Conservation (phyloP, 2,113 vertebrate species). For the Coryphaenoides rupestris region DNA sequence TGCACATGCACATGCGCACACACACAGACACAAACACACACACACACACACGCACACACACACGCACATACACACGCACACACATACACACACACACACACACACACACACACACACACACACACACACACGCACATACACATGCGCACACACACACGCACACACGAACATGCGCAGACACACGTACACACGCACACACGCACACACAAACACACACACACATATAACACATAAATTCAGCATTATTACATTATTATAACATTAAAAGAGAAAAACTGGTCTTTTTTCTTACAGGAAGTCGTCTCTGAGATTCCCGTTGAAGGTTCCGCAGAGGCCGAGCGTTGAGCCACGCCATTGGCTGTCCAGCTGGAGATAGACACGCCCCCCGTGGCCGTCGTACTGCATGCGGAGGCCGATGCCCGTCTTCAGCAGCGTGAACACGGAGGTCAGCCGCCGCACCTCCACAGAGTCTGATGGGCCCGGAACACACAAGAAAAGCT, state of each 20-base stretch:
- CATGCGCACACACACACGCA: too few species aligned
- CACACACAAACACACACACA: too few species aligned
- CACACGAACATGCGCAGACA: too few species aligned
- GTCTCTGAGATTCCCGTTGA: constrained; percentile 94
- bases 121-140: too few species aligned
- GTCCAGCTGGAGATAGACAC: constrained; percentile 87
- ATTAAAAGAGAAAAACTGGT: too few species aligned
- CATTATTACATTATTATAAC: too few species aligned
- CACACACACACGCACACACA: too few species aligned
- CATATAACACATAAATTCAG: too few species aligned
- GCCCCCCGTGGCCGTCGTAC: constrained; percentile 85
- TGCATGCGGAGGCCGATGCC: constrained; percentile 85
- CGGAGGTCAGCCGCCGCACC: constrained; percentile 85
- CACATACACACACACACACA: too few species aligned
- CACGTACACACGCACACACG: too few species aligned
- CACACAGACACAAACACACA: background rate
- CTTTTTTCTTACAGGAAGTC: constrained; percentile 94
- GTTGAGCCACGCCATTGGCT: constrained; percentile 85
- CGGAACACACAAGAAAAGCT: constrained; percentile 8
- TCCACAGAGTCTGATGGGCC: constrained; percentile 75
- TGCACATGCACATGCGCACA: background rate
- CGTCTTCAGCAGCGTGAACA: constrained; percentile 87
- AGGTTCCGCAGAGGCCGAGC: constrained; percentile 92
- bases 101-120: too few species aligned
- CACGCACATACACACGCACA: too few species aligned